Conservation (phyloP, 64 coral and sea anemone genomes). For the Montipora cactus region DNA sequence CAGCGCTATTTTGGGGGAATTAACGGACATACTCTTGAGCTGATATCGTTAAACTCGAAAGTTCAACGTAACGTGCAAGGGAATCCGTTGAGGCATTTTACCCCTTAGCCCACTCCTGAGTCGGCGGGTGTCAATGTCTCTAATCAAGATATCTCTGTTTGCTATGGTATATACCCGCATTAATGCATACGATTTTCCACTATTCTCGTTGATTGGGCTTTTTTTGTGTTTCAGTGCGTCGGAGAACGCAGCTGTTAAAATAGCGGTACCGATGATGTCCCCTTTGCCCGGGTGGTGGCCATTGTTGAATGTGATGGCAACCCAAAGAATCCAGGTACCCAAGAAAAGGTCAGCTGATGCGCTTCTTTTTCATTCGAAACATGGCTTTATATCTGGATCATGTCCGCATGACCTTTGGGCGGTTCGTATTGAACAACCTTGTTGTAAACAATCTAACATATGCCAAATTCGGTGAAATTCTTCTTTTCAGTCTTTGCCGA, state of each 20-base stretch:
- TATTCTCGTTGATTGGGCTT: background rate
- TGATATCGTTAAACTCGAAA: slow-evolving; percentile 66
- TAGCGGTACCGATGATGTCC: slow-evolving; percentile 5
- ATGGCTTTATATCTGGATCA: background rate
- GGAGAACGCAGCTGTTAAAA: background rate
- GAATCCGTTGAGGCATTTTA: slow-evolving; percentile 22
- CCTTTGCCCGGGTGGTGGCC: background rate
- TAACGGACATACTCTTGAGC: slow-evolving; percentile 27
- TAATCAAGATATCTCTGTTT: slow-evolving; percentile 7
- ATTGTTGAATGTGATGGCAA: background rate
- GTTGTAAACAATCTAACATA: background rate
- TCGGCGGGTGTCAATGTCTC: slow-evolving; percentile 44
- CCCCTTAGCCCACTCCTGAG: slow-evolving; percentile 9
- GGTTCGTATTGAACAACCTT: background rate
- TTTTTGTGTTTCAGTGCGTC: slow-evolving; percentile 9
- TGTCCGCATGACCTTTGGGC: background rate
- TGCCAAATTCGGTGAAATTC: background rate
- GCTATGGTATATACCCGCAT: background rate
- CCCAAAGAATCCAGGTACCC: background rate
- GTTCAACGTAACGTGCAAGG: background rate
- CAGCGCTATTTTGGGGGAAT: slow-evolving; percentile 30
- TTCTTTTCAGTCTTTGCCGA: background rate
- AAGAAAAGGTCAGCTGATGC: background rate
- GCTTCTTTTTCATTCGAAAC: slow-evolving; percentile 12
- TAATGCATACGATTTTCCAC: slow-evolving; percentile 8